Evolutionary conservation across 2,888 invertebrate genomes (phyloP), one percentile per base, ranked within the genome.

Genomic region (Cybosia mesomella): DNA sequence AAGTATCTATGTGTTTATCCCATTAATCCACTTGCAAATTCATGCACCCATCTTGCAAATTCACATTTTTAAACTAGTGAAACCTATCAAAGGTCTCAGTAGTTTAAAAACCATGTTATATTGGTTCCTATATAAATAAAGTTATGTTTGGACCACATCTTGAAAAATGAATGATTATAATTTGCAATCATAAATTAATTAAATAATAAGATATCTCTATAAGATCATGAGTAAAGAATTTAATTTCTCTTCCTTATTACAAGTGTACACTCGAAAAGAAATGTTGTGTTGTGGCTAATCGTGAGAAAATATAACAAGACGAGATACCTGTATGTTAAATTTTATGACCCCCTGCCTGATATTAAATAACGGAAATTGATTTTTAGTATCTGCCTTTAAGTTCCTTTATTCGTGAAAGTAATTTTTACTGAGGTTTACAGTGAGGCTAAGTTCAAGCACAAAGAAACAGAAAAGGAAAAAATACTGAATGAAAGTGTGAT

Each of bases 341-440:
- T 58, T 64, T 58, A 58, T 15, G 58, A 18, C n/a, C 15, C 32
- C 21, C 11, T 21, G 18, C 18, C 18, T 10, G 18, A 15, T 36
- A 9, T 55, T 21, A 63, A 54, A 58, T 32, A 43, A 64, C 24
- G 43, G n/a, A 39, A 55, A 15, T 58, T 58, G 32, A 32, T 21
- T 43, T 58, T 58, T 1, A 58, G 3, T 13, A 63, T 18, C n/a
- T n/a, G n/a, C n/a, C 15, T 15, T n/a, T 7, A 1, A 32, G 18
- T 53, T 21, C 28, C 21, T 53, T 21, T 49, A 49, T 49, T 10
- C 21, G 13, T 58, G 22, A 61, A 49, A 43, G 61, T 43, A 43
- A 4, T n/a, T 49, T 32, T 21, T 39, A 18, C n/a, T 39, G 58
- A 22, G 24, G 13, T 15, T 1, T 24, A 55, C 21, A 9, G 39